Evolutionary conservation across 2,113 vertebrate species (phyloP).

Genomic region (Trichomycterus rosablanca): DNA sequence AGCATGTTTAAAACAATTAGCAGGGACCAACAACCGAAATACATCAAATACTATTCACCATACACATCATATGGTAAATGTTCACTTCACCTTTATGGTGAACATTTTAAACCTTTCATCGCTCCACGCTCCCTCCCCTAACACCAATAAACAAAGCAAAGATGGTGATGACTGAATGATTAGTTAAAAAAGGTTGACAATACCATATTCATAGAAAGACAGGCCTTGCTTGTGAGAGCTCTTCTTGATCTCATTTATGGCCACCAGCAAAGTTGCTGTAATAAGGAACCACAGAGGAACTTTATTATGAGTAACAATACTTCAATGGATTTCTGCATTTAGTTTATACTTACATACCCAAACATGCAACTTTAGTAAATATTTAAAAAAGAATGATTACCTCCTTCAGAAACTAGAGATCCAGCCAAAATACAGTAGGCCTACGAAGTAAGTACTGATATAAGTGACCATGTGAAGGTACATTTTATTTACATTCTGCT

Average conservation of each 20-base stretch:
- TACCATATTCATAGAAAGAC: constrained; percentile 90
- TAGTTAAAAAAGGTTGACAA: too few species aligned
- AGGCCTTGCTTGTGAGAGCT: constrained; percentile 77
- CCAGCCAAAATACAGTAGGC: constrained; percentile 97
- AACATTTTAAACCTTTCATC: too few species aligned
- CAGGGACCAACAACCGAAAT: too few species aligned
- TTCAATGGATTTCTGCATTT: background rate
- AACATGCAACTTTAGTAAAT: too few species aligned
- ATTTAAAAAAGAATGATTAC: constrained; percentile 57
- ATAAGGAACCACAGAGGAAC: background rate
- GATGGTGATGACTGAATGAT: too few species aligned
- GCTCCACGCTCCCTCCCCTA: too few species aligned
- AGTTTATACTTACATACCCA: background rate
- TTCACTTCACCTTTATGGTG: too few species aligned
- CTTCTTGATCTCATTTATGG: constrained; percentile 91
- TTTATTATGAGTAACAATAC: background rate
- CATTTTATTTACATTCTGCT: background rate
- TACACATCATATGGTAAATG: too few species aligned
- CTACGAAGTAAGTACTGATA: constrained; percentile 56
- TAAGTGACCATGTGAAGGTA: background rate
- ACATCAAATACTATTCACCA: too few species aligned
- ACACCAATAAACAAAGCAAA: too few species aligned
- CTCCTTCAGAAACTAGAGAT: constrained; percentile 97
- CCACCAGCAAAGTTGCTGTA: constrained; percentile 90
- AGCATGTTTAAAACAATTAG: too few species aligned